Conservation (phyloP, 2,888 invertebrate species). For the Tolmerus cingulatus region DNA sequence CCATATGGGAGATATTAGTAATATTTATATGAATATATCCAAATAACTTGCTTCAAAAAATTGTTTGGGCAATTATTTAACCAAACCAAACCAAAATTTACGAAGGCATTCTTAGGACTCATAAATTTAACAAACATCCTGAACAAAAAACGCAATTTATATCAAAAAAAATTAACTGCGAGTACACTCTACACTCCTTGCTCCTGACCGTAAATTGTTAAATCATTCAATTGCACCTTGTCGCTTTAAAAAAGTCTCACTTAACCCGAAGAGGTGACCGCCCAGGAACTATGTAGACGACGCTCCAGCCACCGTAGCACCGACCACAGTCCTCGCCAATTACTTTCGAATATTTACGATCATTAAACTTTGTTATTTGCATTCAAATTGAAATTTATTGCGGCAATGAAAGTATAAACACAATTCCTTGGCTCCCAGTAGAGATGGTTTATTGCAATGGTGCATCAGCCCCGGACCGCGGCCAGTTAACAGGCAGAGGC, state of each 20-base stretch:
- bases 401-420: constrained; percentile 32
- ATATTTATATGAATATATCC: too few species aligned
- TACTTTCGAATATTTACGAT: constrained; percentile 39
- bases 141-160: not conserved
- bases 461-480: not conserved
- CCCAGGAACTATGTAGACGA: not conserved
- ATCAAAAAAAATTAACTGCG: not conserved
- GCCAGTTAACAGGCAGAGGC: not conserved
- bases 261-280: not conserved
- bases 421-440: constrained; percentile 26
- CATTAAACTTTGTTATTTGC: constrained; percentile 37
- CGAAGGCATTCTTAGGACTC: not conserved
- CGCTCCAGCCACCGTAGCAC: not conserved
- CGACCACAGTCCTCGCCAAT: constrained; percentile 25
- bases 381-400: constrained; percentile 41
- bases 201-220: not conserved
- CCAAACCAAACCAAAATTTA: not conserved
- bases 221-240: not conserved
- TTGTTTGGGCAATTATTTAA: not conserved
- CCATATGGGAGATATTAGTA: constrained; percentile 59
- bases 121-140: not conserved
- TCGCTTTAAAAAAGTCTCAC: not conserved
- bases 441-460: constrained; percentile 32
- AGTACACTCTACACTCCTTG: not conserved
- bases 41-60: too few species aligned